Evolutionary conservation across 1,140 invertebrate species (phyloP), one percentile per base, ranked within the genome.

Genomic region (Atta cephalotes): DNA sequence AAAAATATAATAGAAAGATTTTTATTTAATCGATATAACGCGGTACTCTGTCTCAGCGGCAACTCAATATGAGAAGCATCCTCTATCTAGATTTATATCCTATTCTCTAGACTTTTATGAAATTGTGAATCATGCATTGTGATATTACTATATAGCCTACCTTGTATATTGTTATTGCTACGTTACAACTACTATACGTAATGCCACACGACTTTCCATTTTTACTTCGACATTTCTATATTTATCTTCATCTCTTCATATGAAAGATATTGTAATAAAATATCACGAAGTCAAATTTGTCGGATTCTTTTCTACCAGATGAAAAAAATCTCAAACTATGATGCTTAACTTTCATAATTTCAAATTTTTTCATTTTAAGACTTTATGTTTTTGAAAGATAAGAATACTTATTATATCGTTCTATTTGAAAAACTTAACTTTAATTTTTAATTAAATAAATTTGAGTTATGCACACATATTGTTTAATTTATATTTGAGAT

Each of bases 201-300:
- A 93, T 91, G 91, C 93, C 92, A 94, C 92, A 93, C 87, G 87
- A 94, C 86, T 94, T 94, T 95, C 92, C 94, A 95, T 95, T 95
- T 95, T 95, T 95, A 95, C 94, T 94, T 95, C 93, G 85, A 95
- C 91, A 93, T 94, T 95, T 95, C 93, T 94, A 95, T 95, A 95
- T 95, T 95, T 95, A 95, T 95, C 94, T 95, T 93, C 94, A 94
- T 93, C 92, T 94, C 93, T 94, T 95, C 95, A 95, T 95, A 95
- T 95, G 92, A 91, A 94, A 71, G 92, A 89, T 93, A 94, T 95
- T 95, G 91, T 93, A 95, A 95, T 95, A 95, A 95, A 95, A 95
- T 88, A 92, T 93, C 92, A 88, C 92, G 77, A 93, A 93, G 93
- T 87, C 89, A 88, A 93, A 78, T 56, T 35, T 21, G 25, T 49